Evolutionary conservation across 1,140 invertebrate genomes (phyloP).

Genomic region (Drosophila pruinosa): DNA sequence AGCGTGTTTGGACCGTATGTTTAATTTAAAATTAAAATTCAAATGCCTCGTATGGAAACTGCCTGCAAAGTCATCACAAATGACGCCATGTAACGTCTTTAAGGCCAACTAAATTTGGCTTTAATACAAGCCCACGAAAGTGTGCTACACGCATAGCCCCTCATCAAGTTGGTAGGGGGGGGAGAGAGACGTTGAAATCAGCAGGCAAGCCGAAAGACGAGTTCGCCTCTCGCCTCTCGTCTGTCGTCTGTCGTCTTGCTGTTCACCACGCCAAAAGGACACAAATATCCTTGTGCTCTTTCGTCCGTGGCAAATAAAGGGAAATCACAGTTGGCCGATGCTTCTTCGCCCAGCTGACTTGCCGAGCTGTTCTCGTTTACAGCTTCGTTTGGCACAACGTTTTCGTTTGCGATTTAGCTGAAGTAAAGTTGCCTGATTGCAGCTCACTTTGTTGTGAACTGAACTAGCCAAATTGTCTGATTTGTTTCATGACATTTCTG

Average conservation of each 20-base stretch:
- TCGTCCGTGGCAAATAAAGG: slow-evolving; percentile 10
- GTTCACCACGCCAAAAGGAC: slow-evolving; percentile 42
- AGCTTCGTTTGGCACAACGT: background rate
- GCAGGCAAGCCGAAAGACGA: slow-evolving; percentile 26
- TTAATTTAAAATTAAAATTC: slow-evolving; percentile 79
- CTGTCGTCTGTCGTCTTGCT: background rate
- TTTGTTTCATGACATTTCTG: too few species aligned
- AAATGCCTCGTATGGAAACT: slow-evolving; percentile 55
- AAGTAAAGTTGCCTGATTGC: too few species aligned
- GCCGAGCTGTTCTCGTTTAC: background rate
- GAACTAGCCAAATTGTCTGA: too few species aligned
- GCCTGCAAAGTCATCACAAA: slow-evolving; percentile 58
- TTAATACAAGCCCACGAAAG: slow-evolving; percentile 58
- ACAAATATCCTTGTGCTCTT: slow-evolving; percentile 12
- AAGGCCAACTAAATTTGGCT: slow-evolving; percentile 47
- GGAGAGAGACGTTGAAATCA: slow-evolving; percentile 10
- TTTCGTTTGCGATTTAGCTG: too few species aligned
- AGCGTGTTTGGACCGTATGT: slow-evolving; percentile 48
- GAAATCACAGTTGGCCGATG: slow-evolving; percentile 11
- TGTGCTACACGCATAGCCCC: slow-evolving; percentile 58
- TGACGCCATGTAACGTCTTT: slow-evolving; percentile 58
- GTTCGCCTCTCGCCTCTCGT: background rate
- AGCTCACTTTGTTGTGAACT: too few species aligned
- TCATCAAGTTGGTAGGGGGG: background rate
- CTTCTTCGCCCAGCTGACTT: background rate